Percentiles rank a stretch among this genome's conserved stretches.
Conservation (phyloP, 2,888 invertebrate genomes). For the Drosophila ustulata region DNA sequence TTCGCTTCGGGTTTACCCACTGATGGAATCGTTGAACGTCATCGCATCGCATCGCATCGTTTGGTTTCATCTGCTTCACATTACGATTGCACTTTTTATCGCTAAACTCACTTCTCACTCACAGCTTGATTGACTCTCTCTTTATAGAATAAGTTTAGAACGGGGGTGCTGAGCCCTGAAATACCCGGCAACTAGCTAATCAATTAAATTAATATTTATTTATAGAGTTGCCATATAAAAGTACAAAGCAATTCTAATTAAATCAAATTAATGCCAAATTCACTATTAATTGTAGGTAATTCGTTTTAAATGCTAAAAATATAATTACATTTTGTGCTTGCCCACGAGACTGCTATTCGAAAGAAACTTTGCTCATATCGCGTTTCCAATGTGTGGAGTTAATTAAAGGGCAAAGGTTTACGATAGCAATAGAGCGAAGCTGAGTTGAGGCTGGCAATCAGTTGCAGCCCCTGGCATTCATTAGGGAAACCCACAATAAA, state of each 20-base stretch:
- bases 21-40: constrained; percentile 48
- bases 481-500: constrained; percentile 9
- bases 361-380: neutral
- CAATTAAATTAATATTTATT: neutral
- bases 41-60: constrained; percentile 49
- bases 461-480: neutral
- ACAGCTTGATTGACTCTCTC: constrained; percentile 3
- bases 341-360: neutral
- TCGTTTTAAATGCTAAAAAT: neutral
- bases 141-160: neutral
- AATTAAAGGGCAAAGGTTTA: neutral
- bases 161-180: neutral
- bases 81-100: constrained; percentile 58
- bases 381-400: neutral
- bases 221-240: too few relatives aligned
- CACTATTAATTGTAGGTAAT: too few relatives aligned
- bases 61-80: constrained; percentile 74
- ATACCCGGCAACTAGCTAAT: neutral
- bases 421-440: neutral
- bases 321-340: neutral
- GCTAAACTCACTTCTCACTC: constrained; percentile 12
- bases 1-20: constrained; percentile 28
- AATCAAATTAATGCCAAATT: neutral
- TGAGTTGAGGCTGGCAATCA: constrained; percentile 8
- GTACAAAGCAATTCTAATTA: neutral